Base-by-base conservation (phyloP, 1,140 invertebrate species). In the Tetraneura akinire region DNA sequence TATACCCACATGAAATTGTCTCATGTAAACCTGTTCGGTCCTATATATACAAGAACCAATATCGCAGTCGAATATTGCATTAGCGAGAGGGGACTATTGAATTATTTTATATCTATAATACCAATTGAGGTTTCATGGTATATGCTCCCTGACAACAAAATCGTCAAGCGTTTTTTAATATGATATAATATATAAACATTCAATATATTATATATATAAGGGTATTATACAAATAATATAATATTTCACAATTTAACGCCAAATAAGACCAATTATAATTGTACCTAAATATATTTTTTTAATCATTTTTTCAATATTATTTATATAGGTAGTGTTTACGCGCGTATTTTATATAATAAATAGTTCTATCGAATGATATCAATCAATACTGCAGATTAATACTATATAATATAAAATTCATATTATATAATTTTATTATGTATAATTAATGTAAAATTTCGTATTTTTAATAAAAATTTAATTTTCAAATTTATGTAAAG, bases 1-100 rank as follows among this genome's bases (percentile, higher is more conserved):
- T 29, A 42, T 37, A 21, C 32, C 32, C 29, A 71, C 68, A 45
- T 51, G 47, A 49, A 71, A 71, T 71, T 51, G 68, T 71, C 68
- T 71, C 68, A 49, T 49, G 51, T 16, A 74, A 78, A 78, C 74
- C 74, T 78, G 74, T 78, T 78, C 55, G 32, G 51, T 21, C 3
- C 18, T 37, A 37, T 37, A 37, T 4, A n/a, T n/a, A 13, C 49
- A 71, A 73, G 49, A 53, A 55, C 29, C 66, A n/a, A n/a, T n/a
- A n/a, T 42, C 32, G 62, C 21, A 49, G 26, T 49, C 14, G 66
- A 26, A 70, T 14, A 49, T 29, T 23, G 66, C 21, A 26, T 16
- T 37, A 8, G 13, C 45, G 45, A 5, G 45, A 68, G 66, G 66
- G 51, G 73, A 55, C 55, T 55, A 60, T 60, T 23, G 73, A 57